Base-by-base conservation (phyloP, 1,140 invertebrate species). In the Drosophila funebris region DNA sequence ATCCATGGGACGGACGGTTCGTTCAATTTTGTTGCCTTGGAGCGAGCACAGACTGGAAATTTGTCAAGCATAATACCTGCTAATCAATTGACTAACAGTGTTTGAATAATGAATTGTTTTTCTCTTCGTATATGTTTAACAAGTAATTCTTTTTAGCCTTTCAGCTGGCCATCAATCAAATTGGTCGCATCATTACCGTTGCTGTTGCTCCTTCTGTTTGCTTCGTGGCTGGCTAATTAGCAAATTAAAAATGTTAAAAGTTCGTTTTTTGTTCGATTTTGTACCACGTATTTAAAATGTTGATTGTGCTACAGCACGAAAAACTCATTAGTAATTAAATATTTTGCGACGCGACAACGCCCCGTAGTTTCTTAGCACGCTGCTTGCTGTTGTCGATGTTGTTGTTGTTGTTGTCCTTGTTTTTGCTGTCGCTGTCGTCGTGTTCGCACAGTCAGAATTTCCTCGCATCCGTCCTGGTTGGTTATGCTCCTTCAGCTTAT, bases 291-390 rank as follows among this genome's bases (percentile, higher is more conserved):
- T 85, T 85, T 74, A 73, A 85, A 80, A 73, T 60, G 73, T 62
- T 85, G 76, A 77, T 69, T 69, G 61, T 70, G 66, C 33, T 72
- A 46, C 83, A 78, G 82, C 73, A 77, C 70, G 81, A 68, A 78
- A 85, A 85, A 82, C 82, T 85, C 82, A 88, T 85, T 85, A 85
- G 83, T 85, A 85, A 85, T 85, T 85, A 85, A 85, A 85, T 85
- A 85, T 78, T 85, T 85, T 85, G 82, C 82, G 81, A 54, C 61
- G 73, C 82, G 78, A 66, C 77, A 75, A 87, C 71, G 83, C 70
- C 75, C 82, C 50, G 82, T 87, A 85, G 82, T 85, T 87, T 82
- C 82, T 81, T 73, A 67, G 37, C 68, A 53, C 60, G 14, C 53
- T 54, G 33, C 6, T 9, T 56, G 27, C 37, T 58, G 54, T 33